Base-by-base conservation (phyloP, 2,888 invertebrate species). In the Drosophila prolongata region DNA sequence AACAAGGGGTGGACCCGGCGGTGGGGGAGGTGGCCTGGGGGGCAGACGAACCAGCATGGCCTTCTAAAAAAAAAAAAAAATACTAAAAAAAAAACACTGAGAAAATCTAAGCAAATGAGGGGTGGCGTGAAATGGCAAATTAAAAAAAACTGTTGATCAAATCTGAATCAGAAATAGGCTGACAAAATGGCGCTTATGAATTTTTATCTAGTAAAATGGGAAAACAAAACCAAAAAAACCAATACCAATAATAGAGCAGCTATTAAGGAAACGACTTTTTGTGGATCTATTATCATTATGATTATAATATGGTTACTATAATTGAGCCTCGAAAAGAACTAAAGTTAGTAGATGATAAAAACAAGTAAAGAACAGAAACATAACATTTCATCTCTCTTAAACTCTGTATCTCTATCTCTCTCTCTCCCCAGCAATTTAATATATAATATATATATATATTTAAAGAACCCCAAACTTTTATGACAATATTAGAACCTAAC, bases 31-130 rank as follows among this genome's bases (percentile, higher is more conserved):
- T 24, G 81, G 79, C 2, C 62, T 82, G 5, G 82, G 82, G 30
- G 78, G 86, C 24, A 86, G 92, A 49, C 91, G 92, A 16, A 92
- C 91, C 14, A 92, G 92, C 78, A 92, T 92, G 89, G 92, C 92
- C 42, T 92, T 90, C 75, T 92, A 89, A 75, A 6, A n/a, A 19
- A 14, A 38, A 34, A 38, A 16, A 13, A 13, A 11, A n/a, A 10
- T 0, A 16, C 10, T 16, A 16, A 24, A 44, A 13, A 13, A 24
- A 6, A 13, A 19, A 13, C 13, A 24, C 24, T 13, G 10, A 13
- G 14, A 9, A 43, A 19, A 14, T 13, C 27, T 44, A 24, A n/a
- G 24, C 24, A 24, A 24, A 24, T 24, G 11, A 46, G 43, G 40
- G 46, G 30, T 14, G 35, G 24, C 35, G 24, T 9, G 24, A 65